phyloP scores from a whole-genome alignment of 2,797 vertebrate genomes.

The Acipenser ruthenus region DNA sequence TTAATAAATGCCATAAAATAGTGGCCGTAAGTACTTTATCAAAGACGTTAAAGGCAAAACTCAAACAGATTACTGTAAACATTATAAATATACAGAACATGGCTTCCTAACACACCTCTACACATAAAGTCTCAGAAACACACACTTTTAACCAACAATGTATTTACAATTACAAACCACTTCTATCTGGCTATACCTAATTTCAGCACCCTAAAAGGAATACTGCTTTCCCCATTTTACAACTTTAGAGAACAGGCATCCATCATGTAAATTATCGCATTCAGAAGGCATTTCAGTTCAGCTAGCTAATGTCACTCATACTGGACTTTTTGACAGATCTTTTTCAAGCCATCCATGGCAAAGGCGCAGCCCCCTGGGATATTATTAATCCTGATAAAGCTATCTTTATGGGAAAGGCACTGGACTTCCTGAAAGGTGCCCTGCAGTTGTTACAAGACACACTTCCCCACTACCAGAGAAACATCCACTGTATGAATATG shows the following conservation, averaged over 20 bases:
- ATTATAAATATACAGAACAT: too few species aligned
- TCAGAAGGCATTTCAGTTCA: constrained; percentile 7
- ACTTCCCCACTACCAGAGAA: constrained; percentile 26
- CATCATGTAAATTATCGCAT: constrained; percentile 1
- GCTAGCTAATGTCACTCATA: constrained; percentile 9
- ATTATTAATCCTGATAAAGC: constrained; percentile 21
- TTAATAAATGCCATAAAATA: constrained; percentile 69
- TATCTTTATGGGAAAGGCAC: constrained; percentile 15
- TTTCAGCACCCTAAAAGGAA: background rate
- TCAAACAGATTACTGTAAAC: too few species aligned
- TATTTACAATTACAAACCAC: too few species aligned
- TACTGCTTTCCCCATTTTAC: background rate
- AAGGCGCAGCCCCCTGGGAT: constrained; percentile 10
- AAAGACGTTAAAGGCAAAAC: constrained; percentile 62
- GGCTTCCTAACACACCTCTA: too few species aligned
- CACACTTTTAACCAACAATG: too few species aligned
- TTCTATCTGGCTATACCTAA: background rate
- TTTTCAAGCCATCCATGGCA: constrained; percentile 12
- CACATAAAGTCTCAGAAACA: too few species aligned
- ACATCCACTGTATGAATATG: constrained; percentile 29
- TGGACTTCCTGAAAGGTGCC: constrained; percentile 27
- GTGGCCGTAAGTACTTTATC: constrained; percentile 68
- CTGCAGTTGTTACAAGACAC: constrained; percentile 7
- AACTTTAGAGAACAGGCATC: background rate
- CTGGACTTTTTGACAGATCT: constrained; percentile 8